Evolutionary conservation across 2,797 vertebrate species (phyloP).

Genomic region (Ptychadena robeensis): DNA sequence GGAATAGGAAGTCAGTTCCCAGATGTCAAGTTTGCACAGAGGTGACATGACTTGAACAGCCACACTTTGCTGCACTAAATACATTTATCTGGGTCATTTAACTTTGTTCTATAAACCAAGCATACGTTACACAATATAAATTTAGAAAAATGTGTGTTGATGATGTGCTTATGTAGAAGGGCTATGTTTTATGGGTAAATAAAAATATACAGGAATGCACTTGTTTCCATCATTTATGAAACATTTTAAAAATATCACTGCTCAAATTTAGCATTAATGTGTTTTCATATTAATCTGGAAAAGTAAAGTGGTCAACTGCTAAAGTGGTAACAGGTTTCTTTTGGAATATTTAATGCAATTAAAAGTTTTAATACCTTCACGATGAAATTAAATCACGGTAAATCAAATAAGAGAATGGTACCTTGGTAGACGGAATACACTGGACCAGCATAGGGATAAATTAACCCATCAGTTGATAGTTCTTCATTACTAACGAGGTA

Average conservation of each 20-base stretch:
- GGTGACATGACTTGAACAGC: not conserved
- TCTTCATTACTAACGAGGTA: too few relatives aligned
- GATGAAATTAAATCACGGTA: not conserved
- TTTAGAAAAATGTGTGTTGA: constrained; percentile 11
- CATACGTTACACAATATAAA: not conserved
- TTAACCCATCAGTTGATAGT: too few relatives aligned
- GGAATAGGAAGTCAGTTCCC: constrained; percentile 23
- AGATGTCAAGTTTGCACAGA: not conserved
- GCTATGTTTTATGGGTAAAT: constrained; percentile 19
- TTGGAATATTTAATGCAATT: not conserved
- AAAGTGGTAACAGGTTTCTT: not conserved
- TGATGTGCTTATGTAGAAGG: constrained; percentile 2
- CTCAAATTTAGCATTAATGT: constrained; percentile 5
- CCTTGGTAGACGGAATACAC: not conserved
- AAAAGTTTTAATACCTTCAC: not conserved
- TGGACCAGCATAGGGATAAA: too few relatives aligned
- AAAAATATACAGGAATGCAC: constrained; percentile 14
- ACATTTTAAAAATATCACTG: constrained; percentile 26
- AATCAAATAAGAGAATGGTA: not conserved
- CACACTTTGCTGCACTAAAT: constrained; percentile 1
- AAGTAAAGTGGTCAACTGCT: too few relatives aligned
- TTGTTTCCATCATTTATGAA: not conserved
- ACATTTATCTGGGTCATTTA: not conserved
- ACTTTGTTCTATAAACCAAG: constrained; percentile 3
- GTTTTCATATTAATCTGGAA: not conserved